Evolutionary conservation across 2,888 invertebrate genomes (phyloP).

Genomic region (Drosophila nr. perissopoda): DNA sequence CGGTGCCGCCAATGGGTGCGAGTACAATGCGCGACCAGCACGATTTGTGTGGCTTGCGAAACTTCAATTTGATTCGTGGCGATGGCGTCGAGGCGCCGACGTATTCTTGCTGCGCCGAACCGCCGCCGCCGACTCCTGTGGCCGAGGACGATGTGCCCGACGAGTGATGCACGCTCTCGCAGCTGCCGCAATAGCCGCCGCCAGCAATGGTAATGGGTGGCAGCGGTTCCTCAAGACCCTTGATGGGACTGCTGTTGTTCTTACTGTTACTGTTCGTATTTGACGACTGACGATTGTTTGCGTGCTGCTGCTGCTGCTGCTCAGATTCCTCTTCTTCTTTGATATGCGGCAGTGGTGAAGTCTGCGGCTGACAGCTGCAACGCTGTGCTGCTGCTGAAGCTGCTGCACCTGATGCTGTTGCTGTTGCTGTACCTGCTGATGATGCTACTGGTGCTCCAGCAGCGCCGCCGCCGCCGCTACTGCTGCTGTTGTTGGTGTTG

Average conservation of each 20-base stretch:
- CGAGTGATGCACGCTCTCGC: conserved; percentile 81
- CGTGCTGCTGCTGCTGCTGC: conserved; percentile 78
- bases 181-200: conserved; percentile 77
- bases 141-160: conserved; percentile 72
- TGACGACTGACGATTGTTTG: conserved; percentile 25
- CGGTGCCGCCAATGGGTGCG: conserved; percentile 73
- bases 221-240: conserved; percentile 38
- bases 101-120: conserved; percentile 37
- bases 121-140: conserved; percentile 35
- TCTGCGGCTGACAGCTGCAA: conserved; percentile 87
- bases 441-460: conserved; percentile 86
- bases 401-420: conserved; percentile 25
- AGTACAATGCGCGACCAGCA: conserved; percentile 84
- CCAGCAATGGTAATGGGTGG: conserved; percentile 55
- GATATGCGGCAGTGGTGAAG: conserved; percentile 92
- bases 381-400: conserved; percentile 50
- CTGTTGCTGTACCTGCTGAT: conserved; percentile 61
- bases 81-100: conserved; percentile 82
- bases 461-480: conserved; percentile 24
- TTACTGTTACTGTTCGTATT: not conserved
- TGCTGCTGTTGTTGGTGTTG: conserved; percentile 28
- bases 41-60: conserved; percentile 84
- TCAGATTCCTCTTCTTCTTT: conserved; percentile 91
- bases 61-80: conserved; percentile 84
- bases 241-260: conserved; percentile 22